Conservation (phyloP, 2,113 vertebrate genomes). For the Phalacrocorax pelagicus region DNA sequence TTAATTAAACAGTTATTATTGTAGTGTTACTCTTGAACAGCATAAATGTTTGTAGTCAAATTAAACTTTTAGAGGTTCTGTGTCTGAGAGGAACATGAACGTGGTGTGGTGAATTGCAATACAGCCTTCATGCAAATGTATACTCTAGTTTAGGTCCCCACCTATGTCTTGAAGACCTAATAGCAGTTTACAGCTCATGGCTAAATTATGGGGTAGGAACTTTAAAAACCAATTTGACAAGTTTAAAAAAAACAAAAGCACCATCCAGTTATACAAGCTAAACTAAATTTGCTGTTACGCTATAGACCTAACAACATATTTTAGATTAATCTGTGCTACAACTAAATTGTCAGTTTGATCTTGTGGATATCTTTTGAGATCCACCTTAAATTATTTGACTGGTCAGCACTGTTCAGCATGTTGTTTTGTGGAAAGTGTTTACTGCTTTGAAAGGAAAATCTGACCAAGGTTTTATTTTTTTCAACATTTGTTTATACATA, state of each 20-base stretch:
- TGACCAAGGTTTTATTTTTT: background rate
- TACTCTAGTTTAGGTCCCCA: accelerated
- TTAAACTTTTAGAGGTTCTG: accelerated
- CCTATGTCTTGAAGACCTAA: background rate
- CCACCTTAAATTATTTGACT: background rate
- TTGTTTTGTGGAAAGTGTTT: background rate
- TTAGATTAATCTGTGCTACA: background rate
- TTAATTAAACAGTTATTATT: background rate
- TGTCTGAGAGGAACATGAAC: background rate
- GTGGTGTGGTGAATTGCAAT: background rate
- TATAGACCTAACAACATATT: background rate
- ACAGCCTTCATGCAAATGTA: accelerated
- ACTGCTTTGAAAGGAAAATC: background rate
- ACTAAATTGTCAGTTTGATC: background rate
- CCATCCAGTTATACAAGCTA: background rate
- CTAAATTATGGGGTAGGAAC: background rate
- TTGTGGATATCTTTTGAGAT: background rate
- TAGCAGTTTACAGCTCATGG: background rate
- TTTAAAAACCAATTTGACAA: background rate
- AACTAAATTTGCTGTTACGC: background rate
- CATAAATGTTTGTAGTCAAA: accelerated
- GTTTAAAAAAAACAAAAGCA: background rate
- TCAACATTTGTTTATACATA: background rate
- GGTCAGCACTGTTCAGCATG: background rate
- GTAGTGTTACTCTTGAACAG: background rate